These are phyloP conservation scores for Hylyphantes graminicola DNA, from an alignment of 1,140 invertebrate genomes.

Conservation along the genomic window DNA sequence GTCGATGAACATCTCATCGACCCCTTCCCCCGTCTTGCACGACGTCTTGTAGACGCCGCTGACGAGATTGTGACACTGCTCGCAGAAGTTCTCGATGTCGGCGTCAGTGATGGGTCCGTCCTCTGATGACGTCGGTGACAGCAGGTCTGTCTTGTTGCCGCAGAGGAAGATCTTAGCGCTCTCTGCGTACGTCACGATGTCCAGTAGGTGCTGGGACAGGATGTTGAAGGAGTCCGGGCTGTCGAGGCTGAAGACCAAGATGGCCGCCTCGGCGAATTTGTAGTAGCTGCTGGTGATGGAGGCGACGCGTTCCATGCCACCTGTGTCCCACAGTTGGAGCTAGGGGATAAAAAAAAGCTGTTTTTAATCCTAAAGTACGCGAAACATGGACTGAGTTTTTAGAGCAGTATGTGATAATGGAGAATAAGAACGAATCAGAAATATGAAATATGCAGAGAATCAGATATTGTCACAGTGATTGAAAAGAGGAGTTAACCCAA, in stretches of 20 bases:
- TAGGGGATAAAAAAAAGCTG: slow-evolving; percentile 66
- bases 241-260: slow-evolving; percentile 89
- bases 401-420: too few relatives aligned
- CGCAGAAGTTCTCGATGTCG: slow-evolving; percentile 91
- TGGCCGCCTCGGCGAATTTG: slow-evolving; percentile 91
- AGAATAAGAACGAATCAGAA: too few relatives aligned
- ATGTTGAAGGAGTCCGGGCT: slow-evolving; percentile 91
- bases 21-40: slow-evolving; percentile 76
- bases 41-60: slow-evolving; percentile 90
- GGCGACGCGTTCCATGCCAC: slow-evolving; percentile 92
- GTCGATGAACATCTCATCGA: slow-evolving; percentile 64
- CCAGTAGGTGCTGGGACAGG: slow-evolving; percentile 87
- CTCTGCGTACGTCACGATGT: slow-evolving; percentile 91
- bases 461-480: too few relatives aligned
- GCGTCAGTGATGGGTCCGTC: slow-evolving; percentile 79
- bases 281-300: slow-evolving; percentile 94
- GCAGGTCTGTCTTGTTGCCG: slow-evolving; percentile 88
- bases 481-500: too few relatives aligned
- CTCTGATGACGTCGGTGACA: slow-evolving; percentile 67
- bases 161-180: slow-evolving; percentile 94
- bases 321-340: slow-evolving; percentile 93
- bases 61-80: slow-evolving; percentile 91
- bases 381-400: too few relatives aligned
- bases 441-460: too few relatives aligned
- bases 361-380: too few relatives aligned